Evolutionary conservation across 2,113 vertebrate genomes (phyloP).

Genomic region (Bombycilla garrulus): DNA sequence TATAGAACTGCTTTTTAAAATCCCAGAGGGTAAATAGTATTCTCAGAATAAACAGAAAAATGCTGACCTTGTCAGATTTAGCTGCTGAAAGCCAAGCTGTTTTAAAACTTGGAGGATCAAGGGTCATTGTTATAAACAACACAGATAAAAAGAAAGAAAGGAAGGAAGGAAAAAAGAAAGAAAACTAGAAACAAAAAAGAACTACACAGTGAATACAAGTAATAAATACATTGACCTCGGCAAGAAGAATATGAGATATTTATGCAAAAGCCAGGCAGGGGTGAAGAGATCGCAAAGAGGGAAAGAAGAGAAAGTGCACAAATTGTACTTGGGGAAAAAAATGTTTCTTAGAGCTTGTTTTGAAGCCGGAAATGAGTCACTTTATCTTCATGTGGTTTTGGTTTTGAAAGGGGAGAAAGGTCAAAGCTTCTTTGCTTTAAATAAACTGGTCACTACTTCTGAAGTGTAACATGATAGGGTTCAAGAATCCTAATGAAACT

Average conservation of each 20-base stretch:
- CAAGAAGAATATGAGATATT: slow-evolving; percentile 59
- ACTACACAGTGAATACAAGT: slow-evolving; percentile 40
- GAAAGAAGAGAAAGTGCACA: slow-evolving; percentile 36
- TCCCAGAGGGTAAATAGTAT: slow-evolving; percentile 89
- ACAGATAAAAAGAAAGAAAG: slow-evolving; percentile 70
- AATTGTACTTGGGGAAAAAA: slow-evolving; percentile 40
- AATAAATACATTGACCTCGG: slow-evolving; percentile 67
- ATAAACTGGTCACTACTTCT: slow-evolving; percentile 78
- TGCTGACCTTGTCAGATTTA: slow-evolving; percentile 91
- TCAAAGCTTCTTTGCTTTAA: slow-evolving; percentile 84
- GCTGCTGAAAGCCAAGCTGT: slow-evolving; percentile 89
- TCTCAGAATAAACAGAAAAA: slow-evolving; percentile 92
- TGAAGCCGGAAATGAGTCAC: slow-evolving; percentile 87
- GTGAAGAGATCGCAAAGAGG: neutral
- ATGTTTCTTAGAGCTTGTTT: slow-evolving; percentile 79
- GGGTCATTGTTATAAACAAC: slow-evolving; percentile 88
- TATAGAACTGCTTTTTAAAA: slow-evolving; percentile 91
- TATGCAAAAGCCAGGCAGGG: slow-evolving; percentile 50
- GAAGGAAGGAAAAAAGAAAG: slow-evolving; percentile 68
- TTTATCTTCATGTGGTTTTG: slow-evolving; percentile 89
- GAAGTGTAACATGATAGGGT: slow-evolving; percentile 80
- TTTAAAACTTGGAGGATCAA: slow-evolving; percentile 88
- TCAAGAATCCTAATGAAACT: slow-evolving; percentile 74
- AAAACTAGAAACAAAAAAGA: slow-evolving; percentile 53
- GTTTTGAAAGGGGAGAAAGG: slow-evolving; percentile 83